Base-by-base conservation (phyloP, 2,888 invertebrate species). In the Baronia brevicornis region DNA sequence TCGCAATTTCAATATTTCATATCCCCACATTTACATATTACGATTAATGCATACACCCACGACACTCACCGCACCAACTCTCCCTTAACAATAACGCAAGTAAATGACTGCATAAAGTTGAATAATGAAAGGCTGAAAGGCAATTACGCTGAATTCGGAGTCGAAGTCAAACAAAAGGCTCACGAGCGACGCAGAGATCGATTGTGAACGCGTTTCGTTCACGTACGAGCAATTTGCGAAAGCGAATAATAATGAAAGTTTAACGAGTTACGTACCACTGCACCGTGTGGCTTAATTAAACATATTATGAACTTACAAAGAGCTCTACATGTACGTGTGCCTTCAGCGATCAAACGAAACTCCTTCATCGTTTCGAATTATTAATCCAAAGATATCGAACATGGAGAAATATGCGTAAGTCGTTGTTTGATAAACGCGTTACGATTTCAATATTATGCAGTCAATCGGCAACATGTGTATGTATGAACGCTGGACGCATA, bases 41-140 rank as follows among this genome's bases (percentile, higher is more conserved):
- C 75, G 79, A 80, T 80, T 79, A 80, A 82, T 79, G 79, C 78
- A 78, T 74, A 73, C 70, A 79, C 73, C 77, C 74, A 82, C 79
- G 74, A 71, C 72, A 75, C 69, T 72, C 60, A 69, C 65, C 66
- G 53, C 67, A 60, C 54, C 61, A 67, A 65, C 70, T 73, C 75
- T 75, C 82, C 78, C 77, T 78, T 66, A 71, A 70, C 71, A 77
- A 79, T 79, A 82, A 77, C 72, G 69, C 74, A 73, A 80, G 82
- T 78, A 80, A 80, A 82, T 80, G 79, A 74, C 78, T 80, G 75
- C 77, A 80, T 77, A 80, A 82, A 82, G 80, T 73, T 78, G 77
- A 79, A 82, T 82, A 82, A 82, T 80, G 80, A 79, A 80, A 79
- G 74, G 63, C 75, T 80, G 75, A 78, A 82, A 82, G 82, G 79